phyloP scores from a whole-genome alignment of 2,113 vertebrate species.

The Acinonyx jubatus region DNA sequence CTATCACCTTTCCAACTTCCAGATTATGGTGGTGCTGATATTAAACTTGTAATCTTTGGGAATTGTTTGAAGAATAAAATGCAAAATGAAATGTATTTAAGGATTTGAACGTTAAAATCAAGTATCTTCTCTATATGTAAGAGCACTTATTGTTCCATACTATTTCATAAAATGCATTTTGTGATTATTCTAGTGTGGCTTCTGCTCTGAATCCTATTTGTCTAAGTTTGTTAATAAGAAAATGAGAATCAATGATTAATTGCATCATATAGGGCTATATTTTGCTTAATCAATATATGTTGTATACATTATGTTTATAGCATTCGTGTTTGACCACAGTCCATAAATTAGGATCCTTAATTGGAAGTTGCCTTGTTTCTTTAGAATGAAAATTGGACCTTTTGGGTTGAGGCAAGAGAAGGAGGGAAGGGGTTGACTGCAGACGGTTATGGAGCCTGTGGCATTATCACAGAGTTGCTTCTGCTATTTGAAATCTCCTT shows the following conservation, averaged over 20 bases:
- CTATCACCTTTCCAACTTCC: neutral
- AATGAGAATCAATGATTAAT: neutral
- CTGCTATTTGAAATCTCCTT: neutral
- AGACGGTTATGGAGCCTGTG: neutral
- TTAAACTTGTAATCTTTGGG: neutral
- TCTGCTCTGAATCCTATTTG: neutral
- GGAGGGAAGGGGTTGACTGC: accelerated
- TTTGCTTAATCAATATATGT: neutral
- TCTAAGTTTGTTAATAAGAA: neutral
- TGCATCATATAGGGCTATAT: neutral
- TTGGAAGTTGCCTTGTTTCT: neutral
- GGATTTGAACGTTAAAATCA: neutral
- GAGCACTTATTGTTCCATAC: neutral
- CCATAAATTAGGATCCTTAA: neutral
- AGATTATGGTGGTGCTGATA: neutral
- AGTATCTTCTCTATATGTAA: neutral
- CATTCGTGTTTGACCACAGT: neutral
- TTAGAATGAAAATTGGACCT: neutral
- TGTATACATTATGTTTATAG: neutral
- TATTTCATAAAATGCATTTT: conserved; percentile 32
- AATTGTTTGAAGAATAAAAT: neutral
- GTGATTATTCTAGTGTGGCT: neutral
- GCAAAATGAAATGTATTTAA: neutral
- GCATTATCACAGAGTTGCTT: neutral
- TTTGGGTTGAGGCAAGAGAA: neutral